Base-by-base conservation (phyloP, 2,888 invertebrate species). In the Agonopterix arenella region DNA sequence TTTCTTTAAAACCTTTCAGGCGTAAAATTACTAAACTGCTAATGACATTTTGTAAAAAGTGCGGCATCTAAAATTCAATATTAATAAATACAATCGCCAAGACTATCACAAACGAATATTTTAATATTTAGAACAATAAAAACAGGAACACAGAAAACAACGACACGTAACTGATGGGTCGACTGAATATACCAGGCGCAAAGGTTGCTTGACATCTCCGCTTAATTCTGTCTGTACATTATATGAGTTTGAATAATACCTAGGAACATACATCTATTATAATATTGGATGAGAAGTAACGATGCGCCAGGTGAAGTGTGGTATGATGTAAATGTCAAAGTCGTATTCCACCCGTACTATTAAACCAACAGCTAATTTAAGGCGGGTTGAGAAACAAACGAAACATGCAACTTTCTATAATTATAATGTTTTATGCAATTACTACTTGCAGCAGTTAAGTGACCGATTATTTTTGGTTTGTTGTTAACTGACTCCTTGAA, bases 141-240 rank as follows among this genome's bases (percentile, higher is more conserved):
- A 45, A 52, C 38, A 38, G 41, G 47, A 43, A 55, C 45, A 56
- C 47, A 53, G 38, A 56, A 55, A 53, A 62, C 50, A 55, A 28
- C 28, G 28, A 61, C 60, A 61, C 52, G 48, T 47, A 57, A 46
- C n/a, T 52, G 52, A 45, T 48, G 52, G 50, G 56, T 54, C 48
- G 40, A 40, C 11, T 50, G 45, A 36, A 50, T 47, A 44, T 53
- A 57, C 53, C 52, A 41, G 53, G 55, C 53, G 53, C 53, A 53
- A 46, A 40, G 40, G 28, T 28, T 28, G 5, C 28, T 28, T 28
- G 28, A 28, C 28, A 28, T 28, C 28, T 28, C 28, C 28, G 28
- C 7, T 7, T 28, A 28, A 28, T 28, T 5, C 5, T 28, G 7
- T 28, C 28, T 28, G 28, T 18, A 28, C 28, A 28, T 28, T 28